Evolutionary conservation across 1,140 invertebrate species (phyloP).

Genomic region (Papilio polyxenes): DNA sequence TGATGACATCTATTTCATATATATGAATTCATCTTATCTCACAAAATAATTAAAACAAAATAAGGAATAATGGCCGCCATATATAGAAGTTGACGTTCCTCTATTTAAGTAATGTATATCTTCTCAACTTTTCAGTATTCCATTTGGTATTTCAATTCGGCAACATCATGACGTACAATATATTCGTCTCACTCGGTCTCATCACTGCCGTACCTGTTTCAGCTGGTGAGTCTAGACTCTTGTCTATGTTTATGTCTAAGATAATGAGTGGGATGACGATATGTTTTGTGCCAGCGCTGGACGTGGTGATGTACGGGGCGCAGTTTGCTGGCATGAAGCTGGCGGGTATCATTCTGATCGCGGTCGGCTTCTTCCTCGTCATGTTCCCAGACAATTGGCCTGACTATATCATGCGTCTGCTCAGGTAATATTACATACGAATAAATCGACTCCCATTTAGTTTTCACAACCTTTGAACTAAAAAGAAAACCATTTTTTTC

Average conservation of each 20-base stretch:
- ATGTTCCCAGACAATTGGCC: conserved; percentile 98
- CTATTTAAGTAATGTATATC: too few species aligned
- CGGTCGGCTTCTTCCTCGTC: conserved; percentile 94
- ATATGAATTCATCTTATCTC: too few species aligned
- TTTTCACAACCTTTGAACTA: too few species aligned
- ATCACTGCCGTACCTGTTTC: conserved; percentile 95
- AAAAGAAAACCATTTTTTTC: too few species aligned
- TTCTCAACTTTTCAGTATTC: conserved; percentile 86
- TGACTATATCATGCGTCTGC: conserved; percentile 92
- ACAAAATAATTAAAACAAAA: too few species aligned
- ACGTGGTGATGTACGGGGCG: conserved; percentile 91
- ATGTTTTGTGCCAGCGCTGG: conserved; percentile 84
- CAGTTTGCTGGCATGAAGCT: conserved; percentile 96
- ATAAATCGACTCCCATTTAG: too few species aligned
- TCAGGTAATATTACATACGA: conserved; percentile 82
- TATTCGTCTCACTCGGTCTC: conserved; percentile 95
- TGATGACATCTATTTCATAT: too few species aligned
- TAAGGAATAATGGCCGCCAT: too few species aligned
- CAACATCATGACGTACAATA: conserved; percentile 93
- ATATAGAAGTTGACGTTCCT: too few species aligned
- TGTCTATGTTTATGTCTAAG: too few species aligned
- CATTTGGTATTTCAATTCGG: conserved; percentile 95
- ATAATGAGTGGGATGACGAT: background rate
- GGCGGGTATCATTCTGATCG: conserved; percentile 94
- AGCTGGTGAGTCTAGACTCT: conserved; percentile 84